Evolutionary conservation across 2,888 invertebrate genomes (phyloP).

Genomic region (Drosophila atroscutellata): DNA sequence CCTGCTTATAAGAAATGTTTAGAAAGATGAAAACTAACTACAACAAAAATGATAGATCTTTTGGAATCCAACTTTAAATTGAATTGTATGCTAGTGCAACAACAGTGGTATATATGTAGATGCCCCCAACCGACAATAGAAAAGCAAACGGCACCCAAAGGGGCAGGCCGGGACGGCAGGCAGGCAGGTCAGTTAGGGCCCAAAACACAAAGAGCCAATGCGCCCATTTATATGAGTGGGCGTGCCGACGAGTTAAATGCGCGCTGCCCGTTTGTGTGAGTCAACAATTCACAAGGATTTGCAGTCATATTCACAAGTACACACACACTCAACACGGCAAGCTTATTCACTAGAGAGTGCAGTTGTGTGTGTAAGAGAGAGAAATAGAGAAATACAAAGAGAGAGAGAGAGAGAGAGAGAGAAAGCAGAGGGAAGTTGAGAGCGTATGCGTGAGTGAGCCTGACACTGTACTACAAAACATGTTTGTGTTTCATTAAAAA

Average conservation of each 20-base stretch:
- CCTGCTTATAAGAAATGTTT: conserved; percentile 1
- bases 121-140: conserved; percentile 17
- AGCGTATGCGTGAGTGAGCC: not conserved
- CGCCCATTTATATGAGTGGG: conserved; percentile 37
- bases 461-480: conserved; percentile 64
- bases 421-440: not conserved
- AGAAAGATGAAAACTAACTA: not conserved
- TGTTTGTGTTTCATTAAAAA: conserved; percentile 78
- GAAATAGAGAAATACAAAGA: not conserved
- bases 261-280: conserved; percentile 34
- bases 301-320: conserved; percentile 41
- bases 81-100: conserved; percentile 14
- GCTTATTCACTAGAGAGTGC: conserved; percentile 1
- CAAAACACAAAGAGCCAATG: conserved; percentile 46
- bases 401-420: too few relatives aligned
- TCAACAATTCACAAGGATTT: conserved; percentile 50
- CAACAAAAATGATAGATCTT: not conserved
- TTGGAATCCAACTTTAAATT: conserved; percentile 23
- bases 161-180: conserved; percentile 12
- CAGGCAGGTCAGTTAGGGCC: not conserved
- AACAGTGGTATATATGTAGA: not conserved
- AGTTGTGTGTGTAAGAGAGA: not conserved
- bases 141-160: conserved; percentile 41
- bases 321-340: conserved; percentile 27
- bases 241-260: conserved; percentile 27